These are phyloP conservation scores for Pseudoips prasinana DNA, from an alignment of 2,888 invertebrate genomes.

Conservation along the genomic window DNA sequence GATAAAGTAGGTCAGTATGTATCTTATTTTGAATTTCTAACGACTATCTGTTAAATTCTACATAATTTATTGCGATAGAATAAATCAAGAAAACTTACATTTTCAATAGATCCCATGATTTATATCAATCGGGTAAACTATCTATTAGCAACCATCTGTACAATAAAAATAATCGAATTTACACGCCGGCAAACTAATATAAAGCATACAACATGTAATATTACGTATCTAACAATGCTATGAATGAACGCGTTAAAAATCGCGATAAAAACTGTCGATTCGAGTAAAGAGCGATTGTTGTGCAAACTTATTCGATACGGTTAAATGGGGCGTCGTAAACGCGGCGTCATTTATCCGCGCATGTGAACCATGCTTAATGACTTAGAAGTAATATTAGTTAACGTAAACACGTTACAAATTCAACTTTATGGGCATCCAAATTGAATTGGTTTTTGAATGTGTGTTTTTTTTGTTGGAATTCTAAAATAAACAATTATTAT, in stretches of 20 bases:
- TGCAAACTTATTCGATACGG: slow-evolving; percentile 77
- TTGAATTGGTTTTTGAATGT: slow-evolving; percentile 1
- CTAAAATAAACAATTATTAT: slow-evolving; percentile 17
- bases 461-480: not conserved
- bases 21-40: no score
- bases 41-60: no score
- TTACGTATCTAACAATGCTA: slow-evolving; percentile 54
- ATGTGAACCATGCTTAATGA: slow-evolving; percentile 77
- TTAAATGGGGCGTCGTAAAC: slow-evolving; percentile 77
- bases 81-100: slow-evolving; percentile 25
- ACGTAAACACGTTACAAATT: slow-evolving; percentile 2
- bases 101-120: slow-evolving; percentile 49
- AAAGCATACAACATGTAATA: slow-evolving; percentile 50
- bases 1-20: no score
- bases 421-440: not conserved
- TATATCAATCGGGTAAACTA: slow-evolving; percentile 57
- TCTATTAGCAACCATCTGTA: slow-evolving; percentile 63
- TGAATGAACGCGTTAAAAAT: slow-evolving; percentile 68
- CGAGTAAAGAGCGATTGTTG: slow-evolving; percentile 78
- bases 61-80: not conserved
- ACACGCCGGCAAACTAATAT: slow-evolving; percentile 64
- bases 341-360: slow-evolving; percentile 53
- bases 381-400: slow-evolving; percentile 53
- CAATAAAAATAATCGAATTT: slow-evolving; percentile 77
- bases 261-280: slow-evolving; percentile 69